Conservation (phyloP, 2,888 invertebrate species). For the Cantharis flavilabris region DNA sequence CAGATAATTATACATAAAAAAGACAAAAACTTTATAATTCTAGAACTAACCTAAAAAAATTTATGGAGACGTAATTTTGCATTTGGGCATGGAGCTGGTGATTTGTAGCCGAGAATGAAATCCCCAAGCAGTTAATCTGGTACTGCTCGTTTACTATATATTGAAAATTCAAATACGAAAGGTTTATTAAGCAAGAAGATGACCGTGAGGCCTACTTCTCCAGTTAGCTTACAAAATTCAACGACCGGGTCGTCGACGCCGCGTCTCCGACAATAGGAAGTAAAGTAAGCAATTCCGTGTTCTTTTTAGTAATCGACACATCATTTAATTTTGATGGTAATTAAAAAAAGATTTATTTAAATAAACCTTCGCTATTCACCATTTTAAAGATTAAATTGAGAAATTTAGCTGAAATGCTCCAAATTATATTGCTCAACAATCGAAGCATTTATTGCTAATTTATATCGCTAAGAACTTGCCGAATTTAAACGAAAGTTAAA, state of each 20-base stretch:
- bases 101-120: constrained; percentile 7
- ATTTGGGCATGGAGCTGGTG: not conserved
- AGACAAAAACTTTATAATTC: not conserved
- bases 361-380: not conserved
- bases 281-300: constrained; percentile 6
- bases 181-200: constrained; percentile 15
- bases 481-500: not conserved
- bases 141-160: constrained; percentile 17
- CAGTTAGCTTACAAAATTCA: constrained; percentile 19
- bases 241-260: constrained; percentile 19
- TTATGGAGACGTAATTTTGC: not conserved
- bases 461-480: no score
- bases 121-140: constrained; percentile 11
- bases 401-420: not conserved
- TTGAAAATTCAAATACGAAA: constrained; percentile 19
- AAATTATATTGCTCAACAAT: not conserved
- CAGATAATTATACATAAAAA: not conserved
- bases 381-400: not conserved
- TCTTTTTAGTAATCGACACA: not conserved
- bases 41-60: constrained; percentile 3
- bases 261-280: constrained; percentile 17
- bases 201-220: constrained; percentile 31
- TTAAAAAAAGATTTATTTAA: not conserved
- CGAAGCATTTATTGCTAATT: not conserved
- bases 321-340: not conserved